Base-by-base conservation (phyloP, 1,140 invertebrate species). In the Pseudomyrmex pallidus region DNA sequence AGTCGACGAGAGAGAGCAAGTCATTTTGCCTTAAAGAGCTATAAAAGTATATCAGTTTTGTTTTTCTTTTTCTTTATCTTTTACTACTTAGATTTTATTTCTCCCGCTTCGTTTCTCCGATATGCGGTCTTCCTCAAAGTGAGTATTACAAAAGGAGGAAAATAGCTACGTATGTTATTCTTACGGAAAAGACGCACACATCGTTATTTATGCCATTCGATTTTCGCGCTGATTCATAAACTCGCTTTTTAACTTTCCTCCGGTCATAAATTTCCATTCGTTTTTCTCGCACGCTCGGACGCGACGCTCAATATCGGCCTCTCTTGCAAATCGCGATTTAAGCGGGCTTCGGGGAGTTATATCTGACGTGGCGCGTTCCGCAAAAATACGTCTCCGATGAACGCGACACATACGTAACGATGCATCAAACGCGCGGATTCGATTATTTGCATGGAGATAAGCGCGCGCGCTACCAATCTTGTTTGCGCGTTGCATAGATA, bases 371-470 rank as follows among this genome's bases (percentile, higher is more conserved):
- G 5, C 20, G 13, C 25, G 48, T 20, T 22, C 66, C 48, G 13
- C 48, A 15, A 48, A 5, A 13, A 68, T 50, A 7, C 48, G 20
- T 68, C 7, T 22, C 46, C 35, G 12, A 68, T 68, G 48, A 68
- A 20, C 20, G 17, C 20, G 3, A 25, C 20, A 68, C 20, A 13
- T 13, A 72, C 68, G 67, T 54, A 72, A 25, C 13, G 52, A 1
- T 59, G 13, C 35, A 61, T 73, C 70, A 44, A 48, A 73, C 25
- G 22, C 35, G 68, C 52, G 50, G 13, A 54, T 56, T 22, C 50
- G 70, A 73, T 48, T 59, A 73, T 73, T 73, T 73, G 70, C 70
- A 73, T 73, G 17, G 22, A 44, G 54, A 73, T 73, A 20, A 35
- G 44, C 8, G 20, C 64, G 20, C 15, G 5, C 50, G 67, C 17